Evolutionary conservation across 2,113 vertebrate species (phyloP).

Genomic region (Rallus limicola): DNA sequence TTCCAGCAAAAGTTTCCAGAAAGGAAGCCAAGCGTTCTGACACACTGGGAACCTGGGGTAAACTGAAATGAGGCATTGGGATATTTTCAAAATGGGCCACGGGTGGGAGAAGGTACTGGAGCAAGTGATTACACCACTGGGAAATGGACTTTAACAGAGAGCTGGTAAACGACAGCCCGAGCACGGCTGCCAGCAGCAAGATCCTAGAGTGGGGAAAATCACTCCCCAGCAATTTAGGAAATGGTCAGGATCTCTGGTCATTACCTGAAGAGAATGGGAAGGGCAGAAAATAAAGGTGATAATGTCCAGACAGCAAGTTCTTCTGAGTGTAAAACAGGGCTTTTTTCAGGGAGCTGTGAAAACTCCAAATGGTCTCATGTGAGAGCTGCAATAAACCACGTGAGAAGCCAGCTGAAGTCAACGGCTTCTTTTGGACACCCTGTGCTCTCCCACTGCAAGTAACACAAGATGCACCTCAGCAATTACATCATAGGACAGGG

Average conservation of each 20-base stretch:
- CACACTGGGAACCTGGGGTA: background rate
- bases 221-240: background rate
- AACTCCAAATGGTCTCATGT: background rate
- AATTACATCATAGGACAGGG: background rate
- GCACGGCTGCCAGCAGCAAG: background rate
- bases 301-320: background rate
- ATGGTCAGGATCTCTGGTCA: background rate
- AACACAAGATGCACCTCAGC: background rate
- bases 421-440: background rate
- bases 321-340: background rate
- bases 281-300: conserved; percentile 13
- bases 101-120: background rate
- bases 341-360: background rate
- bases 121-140: background rate
- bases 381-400: background rate
- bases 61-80: background rate
- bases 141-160: background rate
- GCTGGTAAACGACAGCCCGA: background rate
- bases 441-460: background rate
- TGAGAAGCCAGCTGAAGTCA: background rate
- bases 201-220: background rate
- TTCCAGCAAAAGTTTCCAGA: background rate
- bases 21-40: background rate
- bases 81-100: background rate
- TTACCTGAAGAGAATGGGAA: background rate